Conservation (phyloP, 2,113 vertebrate species). For the Cyphomyrus plagiostoma region DNA sequence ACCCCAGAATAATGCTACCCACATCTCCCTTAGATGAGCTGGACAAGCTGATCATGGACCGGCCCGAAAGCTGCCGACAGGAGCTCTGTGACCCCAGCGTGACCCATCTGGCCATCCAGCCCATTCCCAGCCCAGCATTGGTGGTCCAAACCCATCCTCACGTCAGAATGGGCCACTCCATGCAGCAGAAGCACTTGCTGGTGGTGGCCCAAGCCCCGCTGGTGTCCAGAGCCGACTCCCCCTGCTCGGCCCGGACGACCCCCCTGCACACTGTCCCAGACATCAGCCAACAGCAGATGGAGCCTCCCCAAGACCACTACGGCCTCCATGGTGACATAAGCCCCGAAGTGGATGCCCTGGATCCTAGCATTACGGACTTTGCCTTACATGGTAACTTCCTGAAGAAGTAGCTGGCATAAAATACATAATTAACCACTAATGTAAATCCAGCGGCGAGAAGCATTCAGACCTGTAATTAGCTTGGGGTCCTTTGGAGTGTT, state of each 20-base stretch:
- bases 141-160: slow-evolving; percentile 67
- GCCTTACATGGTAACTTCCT: slow-evolving; percentile 78
- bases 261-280: slow-evolving; percentile 72
- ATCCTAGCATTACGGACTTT: slow-evolving; percentile 94
- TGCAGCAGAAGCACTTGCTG: slow-evolving; percentile 66
- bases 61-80: slow-evolving; percentile 81
- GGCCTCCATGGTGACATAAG: slow-evolving; percentile 65
- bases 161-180: slow-evolving; percentile 71
- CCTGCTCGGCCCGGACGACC: slow-evolving; percentile 79
- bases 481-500: neutral
- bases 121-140: neutral
- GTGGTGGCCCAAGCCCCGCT: slow-evolving; percentile 77
- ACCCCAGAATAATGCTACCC: slow-evolving; percentile 21
- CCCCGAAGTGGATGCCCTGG: slow-evolving; percentile 83
- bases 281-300: slow-evolving; percentile 57
- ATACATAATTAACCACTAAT: neutral
- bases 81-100: slow-evolving; percentile 55
- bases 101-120: slow-evolving; percentile 41
- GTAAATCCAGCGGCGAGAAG: neutral
- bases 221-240: slow-evolving; percentile 63
- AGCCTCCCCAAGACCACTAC: slow-evolving; percentile 64
- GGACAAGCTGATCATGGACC: slow-evolving; percentile 92
- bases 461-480: neutral
- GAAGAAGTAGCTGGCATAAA: neutral
- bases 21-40: slow-evolving; percentile 72